Conservation (phyloP, 2,888 invertebrate genomes). For the Nomada lathburiana region DNA sequence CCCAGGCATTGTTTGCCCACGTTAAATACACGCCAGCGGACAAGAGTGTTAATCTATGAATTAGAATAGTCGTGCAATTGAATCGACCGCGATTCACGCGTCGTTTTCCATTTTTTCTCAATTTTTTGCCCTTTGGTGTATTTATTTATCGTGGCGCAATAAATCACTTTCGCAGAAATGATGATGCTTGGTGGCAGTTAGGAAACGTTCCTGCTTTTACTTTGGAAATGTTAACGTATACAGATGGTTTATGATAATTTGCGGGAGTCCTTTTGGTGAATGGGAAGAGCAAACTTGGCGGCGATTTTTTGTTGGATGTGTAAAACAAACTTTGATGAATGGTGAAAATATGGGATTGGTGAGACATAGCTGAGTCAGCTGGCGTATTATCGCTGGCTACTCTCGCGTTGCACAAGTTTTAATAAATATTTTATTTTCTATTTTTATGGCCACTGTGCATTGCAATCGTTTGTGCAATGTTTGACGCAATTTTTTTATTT, state of each 20-base stretch:
- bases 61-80: constrained; percentile 15
- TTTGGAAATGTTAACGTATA: neutral
- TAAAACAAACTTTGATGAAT: too few relatives aligned
- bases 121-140: neutral
- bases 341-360: too few relatives aligned
- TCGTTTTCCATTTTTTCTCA: neutral
- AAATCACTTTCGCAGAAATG: constrained; percentile 23
- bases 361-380: too few relatives aligned
- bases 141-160: neutral
- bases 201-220: constrained; percentile 21
- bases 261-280: too few relatives aligned
- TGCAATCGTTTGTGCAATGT: too few relatives aligned
- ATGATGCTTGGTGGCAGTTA: neutral
- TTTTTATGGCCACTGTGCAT: too few relatives aligned
- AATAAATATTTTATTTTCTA: too few relatives aligned
- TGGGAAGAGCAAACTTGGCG: too few relatives aligned
- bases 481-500: too few relatives aligned
- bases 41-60: constrained; percentile 44
- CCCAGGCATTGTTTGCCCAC: constrained; percentile 62
- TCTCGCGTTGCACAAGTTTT: too few relatives aligned
- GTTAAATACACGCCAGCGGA: constrained; percentile 36
- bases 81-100: neutral
- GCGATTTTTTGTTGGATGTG: too few relatives aligned
- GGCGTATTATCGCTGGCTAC: too few relatives aligned
- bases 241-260: neutral